phyloP scores from a whole-genome alignment of 1,140 invertebrate species.

The Streblospio benedicti region DNA sequence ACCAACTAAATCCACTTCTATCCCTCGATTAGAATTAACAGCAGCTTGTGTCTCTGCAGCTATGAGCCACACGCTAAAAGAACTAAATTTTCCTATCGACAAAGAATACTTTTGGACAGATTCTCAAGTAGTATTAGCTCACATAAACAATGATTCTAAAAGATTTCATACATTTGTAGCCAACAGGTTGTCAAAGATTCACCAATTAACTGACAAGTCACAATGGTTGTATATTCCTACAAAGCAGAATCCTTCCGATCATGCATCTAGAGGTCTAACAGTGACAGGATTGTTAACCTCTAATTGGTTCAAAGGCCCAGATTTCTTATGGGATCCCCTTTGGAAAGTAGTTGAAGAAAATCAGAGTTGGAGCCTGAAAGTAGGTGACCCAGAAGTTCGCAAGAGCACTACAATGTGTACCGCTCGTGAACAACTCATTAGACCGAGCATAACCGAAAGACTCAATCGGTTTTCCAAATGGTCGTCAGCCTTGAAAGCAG shows the following conservation, averaged over 20 bases:
- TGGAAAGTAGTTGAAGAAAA: background rate
- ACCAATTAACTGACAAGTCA: background rate
- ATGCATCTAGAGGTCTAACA: slow-evolving; percentile 8
- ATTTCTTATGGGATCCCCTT: slow-evolving; percentile 10
- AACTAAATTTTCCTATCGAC: slow-evolving; percentile 1
- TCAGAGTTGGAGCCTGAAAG: background rate
- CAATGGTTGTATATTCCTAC: slow-evolving; percentile 4
- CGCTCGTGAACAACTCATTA: background rate
- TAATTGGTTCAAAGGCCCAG: slow-evolving; percentile 8
- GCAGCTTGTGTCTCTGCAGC: slow-evolving; percentile 10
- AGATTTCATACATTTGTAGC: slow-evolving; percentile 15
- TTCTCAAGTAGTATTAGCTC: slow-evolving; percentile 13
- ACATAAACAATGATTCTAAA: slow-evolving; percentile 12
- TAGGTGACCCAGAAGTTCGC: slow-evolving; percentile 6
- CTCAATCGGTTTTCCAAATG: slow-evolving; percentile 15
- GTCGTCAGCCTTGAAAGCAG: slow-evolving; percentile 8
- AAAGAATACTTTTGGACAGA: slow-evolving; percentile 12
- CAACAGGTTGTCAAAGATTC: slow-evolving; percentile 4
- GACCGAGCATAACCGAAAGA: background rate
- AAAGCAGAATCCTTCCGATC: slow-evolving; percentile 5
- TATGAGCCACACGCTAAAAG: background rate
- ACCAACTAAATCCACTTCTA: slow-evolving; percentile 6
- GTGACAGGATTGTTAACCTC: background rate
- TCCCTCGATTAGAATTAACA: slow-evolving; percentile 19
- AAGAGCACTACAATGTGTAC: background rate